Percentiles rank a stretch among this genome's conserved stretches.
Conservation (phyloP, 2,113 vertebrate species). For the Apteryx owenii region DNA sequence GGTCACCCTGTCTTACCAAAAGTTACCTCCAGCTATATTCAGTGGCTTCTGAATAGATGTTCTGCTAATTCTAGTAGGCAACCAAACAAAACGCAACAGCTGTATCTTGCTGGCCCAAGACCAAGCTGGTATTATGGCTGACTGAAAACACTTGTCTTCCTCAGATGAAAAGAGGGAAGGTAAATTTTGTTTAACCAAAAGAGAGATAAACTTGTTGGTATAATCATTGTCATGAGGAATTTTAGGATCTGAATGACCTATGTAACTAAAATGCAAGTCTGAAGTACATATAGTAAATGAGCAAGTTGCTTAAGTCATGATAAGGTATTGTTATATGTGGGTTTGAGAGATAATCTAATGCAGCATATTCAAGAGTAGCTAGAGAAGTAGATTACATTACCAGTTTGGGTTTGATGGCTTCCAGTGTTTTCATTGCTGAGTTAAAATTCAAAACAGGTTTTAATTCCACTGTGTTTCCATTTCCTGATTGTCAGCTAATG, state of each 20-base stretch:
- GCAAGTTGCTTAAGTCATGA: slow-evolving; percentile 19
- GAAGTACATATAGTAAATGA: background rate
- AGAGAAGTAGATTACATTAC: slow-evolving; percentile 38
- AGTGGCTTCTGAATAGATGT: background rate
- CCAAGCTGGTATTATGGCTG: background rate
- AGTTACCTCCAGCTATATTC: background rate
- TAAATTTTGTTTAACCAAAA: background rate
- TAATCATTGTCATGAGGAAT: background rate
- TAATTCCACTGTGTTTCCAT: background rate
- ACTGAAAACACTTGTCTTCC: background rate
- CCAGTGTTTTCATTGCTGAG: background rate
- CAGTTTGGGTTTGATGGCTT: slow-evolving; percentile 28
- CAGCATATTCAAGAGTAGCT: slow-evolving; percentile 50
- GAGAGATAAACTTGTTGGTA: background rate
- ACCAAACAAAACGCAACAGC: background rate
- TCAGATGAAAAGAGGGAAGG: background rate
- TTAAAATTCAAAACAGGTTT: slow-evolving; percentile 46
- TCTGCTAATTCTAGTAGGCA: background rate
- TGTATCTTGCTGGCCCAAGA: background rate
- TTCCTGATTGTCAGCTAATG: slow-evolving; percentile 43
- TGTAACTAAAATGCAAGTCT: slow-evolving; percentile 26
- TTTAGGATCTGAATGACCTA: background rate
- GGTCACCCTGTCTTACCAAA: background rate
- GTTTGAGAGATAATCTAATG: background rate
- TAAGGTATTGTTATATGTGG: slow-evolving; percentile 21